Evolutionary conservation across 2,888 invertebrate genomes (phyloP).

Genomic region (Tinea pellionella): DNA sequence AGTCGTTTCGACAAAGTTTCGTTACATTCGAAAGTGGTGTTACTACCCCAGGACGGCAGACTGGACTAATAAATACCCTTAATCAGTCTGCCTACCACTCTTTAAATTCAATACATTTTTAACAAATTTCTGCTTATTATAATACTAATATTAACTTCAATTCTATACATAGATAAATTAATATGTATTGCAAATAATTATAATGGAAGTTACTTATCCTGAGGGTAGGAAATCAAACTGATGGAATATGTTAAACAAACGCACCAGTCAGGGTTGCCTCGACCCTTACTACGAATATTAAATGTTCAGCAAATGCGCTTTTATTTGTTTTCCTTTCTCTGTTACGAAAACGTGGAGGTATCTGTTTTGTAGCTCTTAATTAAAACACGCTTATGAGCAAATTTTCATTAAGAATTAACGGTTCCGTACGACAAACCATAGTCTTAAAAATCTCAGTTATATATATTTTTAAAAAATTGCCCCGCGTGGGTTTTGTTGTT

Average conservation of each 20-base stretch:
- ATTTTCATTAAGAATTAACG: neutral
- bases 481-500: too few species aligned
- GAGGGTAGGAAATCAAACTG: constrained; percentile 65
- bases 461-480: too few species aligned
- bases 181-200: constrained; percentile 13
- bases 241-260: constrained; percentile 69
- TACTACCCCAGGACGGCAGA: too few species aligned
- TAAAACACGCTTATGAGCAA: neutral
- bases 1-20: too few species aligned
- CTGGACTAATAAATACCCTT: too few species aligned
- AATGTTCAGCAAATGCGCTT: constrained; percentile 50
- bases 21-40: too few species aligned
- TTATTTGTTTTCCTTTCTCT: constrained; percentile 46
- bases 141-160: too few species aligned
- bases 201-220: constrained; percentile 67
- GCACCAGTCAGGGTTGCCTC: constrained; percentile 23
- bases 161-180: too few species aligned
- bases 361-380: neutral
- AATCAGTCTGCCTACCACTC: too few species aligned
- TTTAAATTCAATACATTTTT: too few species aligned
- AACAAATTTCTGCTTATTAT: too few species aligned
- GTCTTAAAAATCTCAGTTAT: too few species aligned
- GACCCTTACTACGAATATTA: constrained; percentile 20
- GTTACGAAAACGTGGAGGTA: constrained; percentile 16
- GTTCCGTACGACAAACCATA: neutral